These are phyloP conservation scores for Sphaerophoria taeniata DNA, from an alignment of 2,888 invertebrate species.

Conservation along the genomic window DNA sequence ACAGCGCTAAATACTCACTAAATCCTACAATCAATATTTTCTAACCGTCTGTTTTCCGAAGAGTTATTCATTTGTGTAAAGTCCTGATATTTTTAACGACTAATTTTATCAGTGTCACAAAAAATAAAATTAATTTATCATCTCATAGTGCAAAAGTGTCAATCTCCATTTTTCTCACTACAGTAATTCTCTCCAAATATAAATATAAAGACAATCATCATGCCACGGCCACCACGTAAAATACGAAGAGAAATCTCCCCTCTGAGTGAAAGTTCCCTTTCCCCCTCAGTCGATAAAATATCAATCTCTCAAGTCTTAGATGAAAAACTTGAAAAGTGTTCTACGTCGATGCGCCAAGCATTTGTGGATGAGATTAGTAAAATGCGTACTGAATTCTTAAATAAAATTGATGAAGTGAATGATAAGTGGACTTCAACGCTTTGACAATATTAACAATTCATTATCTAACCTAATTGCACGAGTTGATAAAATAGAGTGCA, in stretches of 20 bases:
- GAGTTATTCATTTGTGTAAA: not conserved
- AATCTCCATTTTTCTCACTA: not conserved
- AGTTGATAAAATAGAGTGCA: not conserved
- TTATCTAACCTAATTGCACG: not conserved
- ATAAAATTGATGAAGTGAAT: slow-evolving; percentile 21
- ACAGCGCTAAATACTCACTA: not conserved
- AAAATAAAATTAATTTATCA: no score
- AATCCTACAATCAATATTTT: not conserved
- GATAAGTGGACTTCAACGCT: not conserved
- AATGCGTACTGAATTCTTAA: slow-evolving; percentile 8
- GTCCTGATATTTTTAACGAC: no score
- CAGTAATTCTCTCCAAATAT: not conserved
- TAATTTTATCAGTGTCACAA: no score
- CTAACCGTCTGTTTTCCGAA: not conserved
- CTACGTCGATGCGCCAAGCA: not conserved
- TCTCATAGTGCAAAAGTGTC: no score
- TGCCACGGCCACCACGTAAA: not conserved
- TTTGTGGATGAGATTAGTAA: slow-evolving; percentile 2
- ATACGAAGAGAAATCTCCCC: not conserved
- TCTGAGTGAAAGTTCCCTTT: not conserved
- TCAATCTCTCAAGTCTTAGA: not conserved
- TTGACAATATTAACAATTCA: slow-evolving; percentile 9
- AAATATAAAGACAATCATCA: not conserved
- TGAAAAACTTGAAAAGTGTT: not conserved
- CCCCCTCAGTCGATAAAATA: not conserved